Conservation (phyloP, 2,888 invertebrate species). For the Euplexia lucipara region DNA sequence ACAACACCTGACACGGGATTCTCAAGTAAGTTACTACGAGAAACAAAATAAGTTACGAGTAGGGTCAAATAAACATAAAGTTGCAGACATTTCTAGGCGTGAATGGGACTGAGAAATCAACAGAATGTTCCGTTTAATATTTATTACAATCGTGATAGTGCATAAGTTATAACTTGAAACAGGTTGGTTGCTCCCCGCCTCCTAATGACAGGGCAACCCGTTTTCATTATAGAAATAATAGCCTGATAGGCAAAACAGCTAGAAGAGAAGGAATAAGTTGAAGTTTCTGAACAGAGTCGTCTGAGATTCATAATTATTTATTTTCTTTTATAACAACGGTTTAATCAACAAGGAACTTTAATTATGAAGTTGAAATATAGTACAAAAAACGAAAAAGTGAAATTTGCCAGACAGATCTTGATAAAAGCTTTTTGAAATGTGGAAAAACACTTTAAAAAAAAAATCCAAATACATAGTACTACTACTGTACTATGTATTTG, state of each 20-base stretch:
- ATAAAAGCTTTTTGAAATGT: no score
- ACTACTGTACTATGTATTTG: no score
- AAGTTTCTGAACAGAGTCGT: neutral
- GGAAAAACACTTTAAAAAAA: no score
- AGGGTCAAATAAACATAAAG: constrained; percentile 14
- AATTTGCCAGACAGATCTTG: no score
- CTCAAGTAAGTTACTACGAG: no score
- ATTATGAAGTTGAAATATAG: no score
- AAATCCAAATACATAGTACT: no score
- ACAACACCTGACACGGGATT: neutral
- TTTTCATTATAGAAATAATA: constrained; percentile 26
- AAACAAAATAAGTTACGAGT: neutral
- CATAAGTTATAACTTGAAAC: constrained; percentile 41
- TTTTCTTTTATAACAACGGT: no score
- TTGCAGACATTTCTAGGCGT: constrained; percentile 8
- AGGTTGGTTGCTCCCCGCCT: constrained; percentile 25
- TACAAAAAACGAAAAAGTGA: no score
- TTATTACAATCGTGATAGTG: constrained; percentile 53
- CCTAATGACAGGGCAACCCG: constrained; percentile 23
- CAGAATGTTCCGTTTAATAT: constrained; percentile 30
- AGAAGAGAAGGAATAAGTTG: neutral
- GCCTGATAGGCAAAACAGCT: neutral
- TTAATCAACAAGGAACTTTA: no score
- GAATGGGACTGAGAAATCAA: constrained; percentile 38
- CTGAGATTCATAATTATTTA: no score